Base-by-base conservation (phyloP, 2,888 invertebrate genomes). In the Cylloceria caligata region DNA sequence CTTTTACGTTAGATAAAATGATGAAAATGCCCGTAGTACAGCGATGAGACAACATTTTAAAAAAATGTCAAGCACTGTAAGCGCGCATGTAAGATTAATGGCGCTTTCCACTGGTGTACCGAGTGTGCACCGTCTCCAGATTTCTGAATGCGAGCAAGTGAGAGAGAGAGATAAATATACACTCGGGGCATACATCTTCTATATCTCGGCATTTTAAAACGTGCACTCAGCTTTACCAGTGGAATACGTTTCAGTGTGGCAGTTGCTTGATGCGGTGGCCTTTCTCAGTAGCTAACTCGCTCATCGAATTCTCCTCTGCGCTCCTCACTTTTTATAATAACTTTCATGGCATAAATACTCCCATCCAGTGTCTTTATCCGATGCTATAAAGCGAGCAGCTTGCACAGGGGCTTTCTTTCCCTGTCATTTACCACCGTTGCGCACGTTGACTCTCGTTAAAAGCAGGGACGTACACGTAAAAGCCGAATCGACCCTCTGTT, bases 361-460 rank as follows among this genome's bases (percentile, higher is more conserved):
- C n/a, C n/a, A 57, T n/a, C 36, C 9, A 13, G 42, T 39, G 16
- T 64, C 69, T 80, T 80, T 69, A 80, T 80, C 74, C 62, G 74
- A 69, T 55, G 52, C 24, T 55, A 55, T 55, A 45, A 36, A 68
- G 45, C 24, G 52, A 42, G 36, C 39, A 55, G 24, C 16, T 16
- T 16, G 68, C 9, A 36, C 36, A 34, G 19, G 52, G 24, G 52
- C 52, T 64, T 64, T 80, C 21, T 36, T 45, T 42, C 45, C 13
- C 13, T 42, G 47, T 60, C 60, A 39, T 74, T 55, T 45, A 34
- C 30, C 65, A 24, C 21, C 45, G 60, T 62, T 19, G 19, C 64
- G 27, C 24, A 24, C 24, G 62, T 55, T 21, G 21, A 3, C 34
- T 74, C 24, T 64, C 45, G 64, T 80, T 74, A 55, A 64, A 74